Evolutionary conservation across 2,113 vertebrate genomes (phyloP).

Genomic region (Talpa occidentalis): DNA sequence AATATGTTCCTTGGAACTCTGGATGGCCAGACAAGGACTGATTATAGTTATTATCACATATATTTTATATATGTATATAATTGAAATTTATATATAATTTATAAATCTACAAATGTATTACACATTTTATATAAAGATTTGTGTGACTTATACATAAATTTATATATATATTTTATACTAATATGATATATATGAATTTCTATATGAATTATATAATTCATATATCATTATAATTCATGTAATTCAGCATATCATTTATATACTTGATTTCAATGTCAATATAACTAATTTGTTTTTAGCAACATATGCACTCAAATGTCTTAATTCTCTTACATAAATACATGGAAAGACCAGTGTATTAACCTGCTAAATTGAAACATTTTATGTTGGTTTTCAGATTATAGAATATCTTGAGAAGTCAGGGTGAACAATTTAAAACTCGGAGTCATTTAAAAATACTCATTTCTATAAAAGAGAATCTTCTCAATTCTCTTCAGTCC

Average conservation of each 20-base stretch:
- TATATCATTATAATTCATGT: too few species aligned
- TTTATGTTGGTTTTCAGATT: not conserved
- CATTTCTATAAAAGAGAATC: not conserved
- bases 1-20: not conserved
- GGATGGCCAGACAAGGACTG: not conserved
- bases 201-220: too few species aligned
- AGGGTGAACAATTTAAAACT: not conserved
- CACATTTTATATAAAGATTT: too few species aligned
- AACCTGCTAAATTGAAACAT: not conserved
- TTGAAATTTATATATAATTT: not conserved
- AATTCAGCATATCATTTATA: too few species aligned
- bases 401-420: not conserved
- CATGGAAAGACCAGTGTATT: not conserved
- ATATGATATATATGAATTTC: too few species aligned
- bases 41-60: not conserved
- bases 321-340: slow-evolving; percentile 34
- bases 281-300: not conserved
- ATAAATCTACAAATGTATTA: too few species aligned
- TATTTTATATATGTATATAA: not conserved
- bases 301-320: not conserved
- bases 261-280: not conserved
- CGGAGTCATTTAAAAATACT: not conserved
- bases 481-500: slow-evolving; percentile 34
- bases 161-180: too few species aligned
- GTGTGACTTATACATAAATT: too few species aligned